A percentile compares a stretch with the other conserved stretches of the same genome.
phyloP scores from a whole-genome alignment of 2,113 vertebrate species.

The Cryptotis parvus region DNA sequence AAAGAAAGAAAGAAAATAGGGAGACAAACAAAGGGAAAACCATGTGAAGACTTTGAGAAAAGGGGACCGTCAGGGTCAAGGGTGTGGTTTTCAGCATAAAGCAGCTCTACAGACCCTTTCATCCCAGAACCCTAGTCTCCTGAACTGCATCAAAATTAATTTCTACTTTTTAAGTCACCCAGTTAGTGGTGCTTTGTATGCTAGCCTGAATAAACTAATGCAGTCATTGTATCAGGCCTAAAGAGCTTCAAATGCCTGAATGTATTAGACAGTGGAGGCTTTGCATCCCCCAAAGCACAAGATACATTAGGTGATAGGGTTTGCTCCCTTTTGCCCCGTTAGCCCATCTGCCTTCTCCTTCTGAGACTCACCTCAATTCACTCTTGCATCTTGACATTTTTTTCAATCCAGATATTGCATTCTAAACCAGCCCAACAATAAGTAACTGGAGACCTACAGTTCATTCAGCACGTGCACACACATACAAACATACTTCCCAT shows the following conservation, averaged over 20 bases:
- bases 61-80: background rate
- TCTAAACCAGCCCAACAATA: constrained; percentile 44
- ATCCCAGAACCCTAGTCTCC: background rate
- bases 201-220: background rate
- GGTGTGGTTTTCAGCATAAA: background rate
- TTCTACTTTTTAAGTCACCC: background rate
- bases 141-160: background rate
- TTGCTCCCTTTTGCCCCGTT: background rate
- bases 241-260: background rate
- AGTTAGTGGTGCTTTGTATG: background rate
- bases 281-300: background rate
- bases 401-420: background rate
- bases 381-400: constrained; percentile 13
- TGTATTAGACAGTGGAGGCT: background rate
- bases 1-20: background rate
- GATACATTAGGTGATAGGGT: background rate
- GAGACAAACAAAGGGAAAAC: background rate
- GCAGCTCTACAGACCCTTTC: background rate
- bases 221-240: background rate
- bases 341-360: background rate
- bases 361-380: background rate
- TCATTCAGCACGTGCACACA: background rate
- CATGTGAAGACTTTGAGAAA: background rate
- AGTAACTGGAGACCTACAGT: constrained; percentile 1
- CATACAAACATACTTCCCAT: constrained; percentile 35